Evolutionary conservation across 2,797 vertebrate species (phyloP).

Genomic region (Acrossocheilus fasciatus): DNA sequence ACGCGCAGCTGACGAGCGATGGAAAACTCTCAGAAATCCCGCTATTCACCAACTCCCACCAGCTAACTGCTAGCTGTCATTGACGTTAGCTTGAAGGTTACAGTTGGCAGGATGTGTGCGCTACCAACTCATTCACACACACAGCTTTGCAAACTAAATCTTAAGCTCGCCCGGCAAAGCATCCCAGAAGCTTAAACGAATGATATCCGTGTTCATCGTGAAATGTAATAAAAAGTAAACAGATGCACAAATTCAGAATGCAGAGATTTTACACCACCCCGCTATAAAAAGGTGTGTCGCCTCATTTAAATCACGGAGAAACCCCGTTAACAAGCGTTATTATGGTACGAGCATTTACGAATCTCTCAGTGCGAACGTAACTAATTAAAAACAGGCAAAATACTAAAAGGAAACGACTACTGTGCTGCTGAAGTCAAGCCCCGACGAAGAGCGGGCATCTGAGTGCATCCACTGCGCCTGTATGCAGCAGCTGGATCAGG

Average conservation of each 20-base stretch:
- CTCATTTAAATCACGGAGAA: slow-evolving; percentile 21
- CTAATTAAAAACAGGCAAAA: not conserved
- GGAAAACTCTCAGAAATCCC: slow-evolving; percentile 16
- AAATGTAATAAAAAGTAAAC: not conserved
- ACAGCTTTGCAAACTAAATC: slow-evolving; percentile 8
- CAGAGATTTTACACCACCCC: not conserved
- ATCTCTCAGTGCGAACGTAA: not conserved
- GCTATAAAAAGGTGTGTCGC: slow-evolving; percentile 28
- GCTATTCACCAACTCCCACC: slow-evolving; percentile 7
- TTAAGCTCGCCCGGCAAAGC: not conserved
- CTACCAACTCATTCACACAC: slow-evolving; percentile 24
- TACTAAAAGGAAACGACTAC: not conserved
- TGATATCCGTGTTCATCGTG: not conserved
- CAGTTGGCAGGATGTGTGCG: slow-evolving; percentile 33
- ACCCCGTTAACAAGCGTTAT: not conserved
- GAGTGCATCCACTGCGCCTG: slow-evolving; percentile 32
- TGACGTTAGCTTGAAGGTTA: slow-evolving; percentile 66
- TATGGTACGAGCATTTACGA: no score
- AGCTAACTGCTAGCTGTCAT: slow-evolving; percentile 58
- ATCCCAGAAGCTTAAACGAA: not conserved
- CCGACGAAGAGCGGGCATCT: slow-evolving; percentile 18
- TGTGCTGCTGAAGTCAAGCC: not conserved
- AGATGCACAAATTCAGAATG: not conserved
- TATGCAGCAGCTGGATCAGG: slow-evolving; percentile 57
- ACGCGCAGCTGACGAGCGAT: slow-evolving; percentile 27